Conservation (phyloP, 2,797 vertebrate species). For the Ceyx erithaca region DNA sequence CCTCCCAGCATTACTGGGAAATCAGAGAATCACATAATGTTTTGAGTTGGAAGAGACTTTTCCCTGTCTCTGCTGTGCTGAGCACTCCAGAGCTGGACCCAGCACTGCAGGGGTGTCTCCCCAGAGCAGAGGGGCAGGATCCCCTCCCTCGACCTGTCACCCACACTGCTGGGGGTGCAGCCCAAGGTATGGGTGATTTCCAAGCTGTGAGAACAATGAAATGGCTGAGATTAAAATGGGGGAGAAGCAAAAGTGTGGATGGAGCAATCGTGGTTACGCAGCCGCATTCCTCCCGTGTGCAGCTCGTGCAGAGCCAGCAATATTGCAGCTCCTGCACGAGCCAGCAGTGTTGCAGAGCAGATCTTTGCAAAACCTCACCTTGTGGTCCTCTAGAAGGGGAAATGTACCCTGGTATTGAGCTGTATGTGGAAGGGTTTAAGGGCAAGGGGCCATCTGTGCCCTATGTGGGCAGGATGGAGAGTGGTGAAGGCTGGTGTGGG, state of each 20-base stretch:
- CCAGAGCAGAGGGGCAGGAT: not conserved
- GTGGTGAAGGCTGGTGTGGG: not conserved
- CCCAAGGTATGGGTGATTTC: not conserved
- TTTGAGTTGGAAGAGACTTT: no score
- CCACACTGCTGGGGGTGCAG: not conserved
- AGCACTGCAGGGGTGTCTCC: not conserved
- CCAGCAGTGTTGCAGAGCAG: not conserved
- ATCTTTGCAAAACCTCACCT: not conserved
- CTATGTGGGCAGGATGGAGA: not conserved
- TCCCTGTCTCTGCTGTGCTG: no score
- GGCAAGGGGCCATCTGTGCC: not conserved
- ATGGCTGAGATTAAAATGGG: not conserved
- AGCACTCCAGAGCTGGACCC: no score
- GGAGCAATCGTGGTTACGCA: not conserved
- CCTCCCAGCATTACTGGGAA: no score
- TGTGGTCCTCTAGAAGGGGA: not conserved
- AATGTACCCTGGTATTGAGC: not conserved
- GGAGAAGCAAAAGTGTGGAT: not conserved
- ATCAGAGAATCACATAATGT: no score
- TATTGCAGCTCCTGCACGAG: not conserved
- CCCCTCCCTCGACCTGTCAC: not conserved
- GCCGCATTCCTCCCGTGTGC: not conserved
- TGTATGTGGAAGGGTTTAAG: rapidly evolving
- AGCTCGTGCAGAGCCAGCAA: not conserved
- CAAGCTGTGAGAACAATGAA: not conserved